These are phyloP conservation scores for Heliconius ethilla DNA, from an alignment of 2,888 invertebrate genomes.

Conservation along the genomic window DNA sequence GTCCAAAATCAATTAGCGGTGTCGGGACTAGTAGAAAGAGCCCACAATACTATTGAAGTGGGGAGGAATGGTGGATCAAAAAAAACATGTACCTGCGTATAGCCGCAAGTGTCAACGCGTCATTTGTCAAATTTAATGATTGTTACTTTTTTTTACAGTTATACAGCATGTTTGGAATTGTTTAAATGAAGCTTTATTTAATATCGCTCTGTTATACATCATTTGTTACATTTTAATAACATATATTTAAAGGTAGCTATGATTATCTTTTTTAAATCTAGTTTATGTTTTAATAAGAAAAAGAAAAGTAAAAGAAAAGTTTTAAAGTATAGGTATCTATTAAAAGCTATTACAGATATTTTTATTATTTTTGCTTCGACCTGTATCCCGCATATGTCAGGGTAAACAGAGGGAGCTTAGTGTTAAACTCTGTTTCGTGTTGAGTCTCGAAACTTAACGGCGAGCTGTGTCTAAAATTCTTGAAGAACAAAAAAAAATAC, in stretches of 20 bases:
- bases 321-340: no score
- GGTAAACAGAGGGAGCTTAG: not conserved
- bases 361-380: not conserved
- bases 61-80: conserved; percentile 35
- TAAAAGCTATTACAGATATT: not conserved
- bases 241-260: no score
- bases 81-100: conserved; percentile 52
- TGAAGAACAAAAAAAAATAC: not conserved
- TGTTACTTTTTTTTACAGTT: conserved; percentile 14
- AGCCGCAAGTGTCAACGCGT: conserved; percentile 59
- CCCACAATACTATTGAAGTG: conserved; percentile 30
- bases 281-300: not conserved
- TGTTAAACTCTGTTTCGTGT: not conserved
- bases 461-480: not conserved
- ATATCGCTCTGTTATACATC: not conserved
- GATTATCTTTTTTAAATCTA: no score
- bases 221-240: not conserved
- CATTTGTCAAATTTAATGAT: conserved; percentile 57
- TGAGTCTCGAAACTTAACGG: not conserved
- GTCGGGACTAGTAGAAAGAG: conserved; percentile 17
- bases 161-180: conserved; percentile 17
- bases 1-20: conserved; percentile 42
- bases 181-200: not conserved
- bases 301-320: no score
- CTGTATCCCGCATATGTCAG: not conserved